Percentiles rank a stretch among this genome's conserved stretches.
Conservation (phyloP, 2,888 invertebrate genomes). For the Pherbina coryleti region DNA sequence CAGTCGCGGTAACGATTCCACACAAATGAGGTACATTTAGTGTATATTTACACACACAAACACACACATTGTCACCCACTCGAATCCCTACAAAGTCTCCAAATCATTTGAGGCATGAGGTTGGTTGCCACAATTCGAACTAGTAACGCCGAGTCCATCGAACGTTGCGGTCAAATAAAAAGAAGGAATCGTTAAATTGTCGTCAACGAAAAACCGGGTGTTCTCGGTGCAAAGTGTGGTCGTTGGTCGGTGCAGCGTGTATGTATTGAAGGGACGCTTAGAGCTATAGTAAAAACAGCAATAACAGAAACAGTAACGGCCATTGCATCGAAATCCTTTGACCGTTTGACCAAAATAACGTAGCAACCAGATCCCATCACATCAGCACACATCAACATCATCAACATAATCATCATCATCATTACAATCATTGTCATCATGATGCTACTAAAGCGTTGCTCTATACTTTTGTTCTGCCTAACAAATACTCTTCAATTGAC, state of each 20-base stretch:
- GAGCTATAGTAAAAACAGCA: slow-evolving; percentile 6
- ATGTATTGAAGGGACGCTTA: background rate
- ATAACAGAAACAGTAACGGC: slow-evolving; percentile 23
- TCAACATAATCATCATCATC: background rate
- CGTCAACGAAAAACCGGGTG: background rate
- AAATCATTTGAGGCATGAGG: slow-evolving; percentile 5
- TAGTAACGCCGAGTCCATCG: slow-evolving; percentile 24
- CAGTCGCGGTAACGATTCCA: background rate
- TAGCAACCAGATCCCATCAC: background rate
- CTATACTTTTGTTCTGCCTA: slow-evolving; percentile 2
- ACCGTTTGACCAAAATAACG: too few relatives aligned
- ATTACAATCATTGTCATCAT: background rate
- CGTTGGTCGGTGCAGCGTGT: slow-evolving; percentile 2
- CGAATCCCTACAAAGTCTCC: slow-evolving; percentile 49
- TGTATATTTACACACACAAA: background rate
- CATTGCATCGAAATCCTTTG: background rate
- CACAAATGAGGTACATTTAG: slow-evolving; percentile 7
- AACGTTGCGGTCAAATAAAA: slow-evolving; percentile 15
- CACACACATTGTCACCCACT: slow-evolving; percentile 17
- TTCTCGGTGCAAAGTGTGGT: background rate
- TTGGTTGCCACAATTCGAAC: background rate
- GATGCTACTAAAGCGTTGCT: background rate
- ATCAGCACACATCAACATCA: background rate
- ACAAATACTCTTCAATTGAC: slow-evolving; percentile 12
- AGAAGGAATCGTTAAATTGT: background rate